A percentile compares a stretch with the other conserved stretches of the same genome.
phyloP scores from a whole-genome alignment of 1,140 invertebrate genomes.

The Elymnias hypermnestra region DNA sequence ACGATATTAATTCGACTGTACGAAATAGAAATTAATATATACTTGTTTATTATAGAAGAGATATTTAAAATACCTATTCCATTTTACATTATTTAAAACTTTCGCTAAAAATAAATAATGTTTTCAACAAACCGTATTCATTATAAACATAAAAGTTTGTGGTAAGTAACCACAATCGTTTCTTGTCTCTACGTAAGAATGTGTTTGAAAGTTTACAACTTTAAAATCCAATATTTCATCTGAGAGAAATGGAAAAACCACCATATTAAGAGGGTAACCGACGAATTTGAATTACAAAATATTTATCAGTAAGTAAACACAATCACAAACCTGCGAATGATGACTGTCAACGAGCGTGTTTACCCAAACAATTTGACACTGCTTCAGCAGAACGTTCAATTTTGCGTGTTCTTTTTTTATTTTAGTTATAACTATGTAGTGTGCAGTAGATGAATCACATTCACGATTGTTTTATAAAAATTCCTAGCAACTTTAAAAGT shows the following conservation, averaged over 20 bases:
- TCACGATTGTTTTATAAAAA: slow-evolving; percentile 25
- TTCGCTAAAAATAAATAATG: background rate
- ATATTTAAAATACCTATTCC: too few species aligned
- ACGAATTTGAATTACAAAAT: slow-evolving; percentile 11
- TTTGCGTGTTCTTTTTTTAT: slow-evolving; percentile 22
- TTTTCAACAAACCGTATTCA: background rate
- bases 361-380: slow-evolving; percentile 45
- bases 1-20: too few species aligned
- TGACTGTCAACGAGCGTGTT: slow-evolving; percentile 27
- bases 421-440: slow-evolving; percentile 17
- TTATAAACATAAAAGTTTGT: slow-evolving; percentile 4
- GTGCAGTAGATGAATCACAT: slow-evolving; percentile 29
- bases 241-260: slow-evolving; percentile 12
- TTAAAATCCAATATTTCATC: background rate
- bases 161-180: slow-evolving; percentile 19
- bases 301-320: slow-evolving; percentile 24
- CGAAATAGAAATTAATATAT: too few species aligned
- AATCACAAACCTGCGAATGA: slow-evolving; percentile 45
- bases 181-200: slow-evolving; percentile 2
- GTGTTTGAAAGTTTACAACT: background rate
- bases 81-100: background rate
- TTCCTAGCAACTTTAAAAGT: slow-evolving; percentile 37
- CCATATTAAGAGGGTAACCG: slow-evolving; percentile 2
- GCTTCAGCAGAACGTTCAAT: slow-evolving; percentile 29
- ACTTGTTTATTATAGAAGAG: too few species aligned